phyloP scores from a whole-genome alignment of 2,113 vertebrate species.

The Callipepla californica region DNA sequence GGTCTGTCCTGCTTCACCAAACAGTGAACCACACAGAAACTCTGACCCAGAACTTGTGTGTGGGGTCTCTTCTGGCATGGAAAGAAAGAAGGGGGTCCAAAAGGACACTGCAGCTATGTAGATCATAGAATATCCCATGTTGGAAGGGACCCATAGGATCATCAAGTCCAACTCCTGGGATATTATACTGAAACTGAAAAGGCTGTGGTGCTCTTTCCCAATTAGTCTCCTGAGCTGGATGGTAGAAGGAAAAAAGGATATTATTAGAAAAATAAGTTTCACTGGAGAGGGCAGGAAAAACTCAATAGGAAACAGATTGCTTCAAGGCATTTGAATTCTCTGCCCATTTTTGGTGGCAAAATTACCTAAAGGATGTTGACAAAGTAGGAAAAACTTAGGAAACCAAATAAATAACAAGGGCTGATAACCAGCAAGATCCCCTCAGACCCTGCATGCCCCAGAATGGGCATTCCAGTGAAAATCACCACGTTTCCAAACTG shows the following conservation, averaged over 20 bases:
- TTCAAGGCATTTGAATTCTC: conserved; percentile 5
- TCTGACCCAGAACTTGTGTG: neutral
- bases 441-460: neutral
- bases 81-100: neutral
- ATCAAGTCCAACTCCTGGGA: too few species aligned
- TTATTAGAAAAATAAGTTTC: conserved; percentile 21
- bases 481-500: conserved; percentile 40
- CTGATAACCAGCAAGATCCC: conserved; percentile 20
- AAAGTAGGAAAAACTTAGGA: conserved; percentile 18
- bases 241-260: neutral
- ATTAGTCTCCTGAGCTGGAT: neutral
- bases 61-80: neutral
- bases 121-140: too few species aligned
- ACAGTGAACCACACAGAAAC: neutral
- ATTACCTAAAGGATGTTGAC: neutral
- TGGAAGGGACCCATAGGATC: too few species aligned
- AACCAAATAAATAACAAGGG: conserved; percentile 4
- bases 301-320: conserved; percentile 25
- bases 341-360: conserved; percentile 37
- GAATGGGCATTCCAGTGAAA: conserved; percentile 56
- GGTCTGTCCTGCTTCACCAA: neutral
- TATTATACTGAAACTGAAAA: neutral
- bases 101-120: neutral
- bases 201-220: neutral
- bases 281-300: neutral